Evolutionary conservation across 1,140 invertebrate genomes (phyloP).

Genomic region (Yoshiicerus persimilis): DNA sequence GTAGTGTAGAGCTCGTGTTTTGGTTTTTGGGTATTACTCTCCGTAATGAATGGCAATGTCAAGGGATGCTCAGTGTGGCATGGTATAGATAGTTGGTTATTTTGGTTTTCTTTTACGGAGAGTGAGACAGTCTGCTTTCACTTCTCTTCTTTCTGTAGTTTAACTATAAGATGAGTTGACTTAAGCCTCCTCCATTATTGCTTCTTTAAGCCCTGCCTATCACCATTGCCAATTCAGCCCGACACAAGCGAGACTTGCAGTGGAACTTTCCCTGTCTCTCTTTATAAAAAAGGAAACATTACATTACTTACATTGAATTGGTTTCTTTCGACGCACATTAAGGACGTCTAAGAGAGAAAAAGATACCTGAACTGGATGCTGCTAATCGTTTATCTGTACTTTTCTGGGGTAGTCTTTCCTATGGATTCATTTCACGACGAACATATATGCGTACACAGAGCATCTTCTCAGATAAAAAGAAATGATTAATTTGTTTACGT

Average conservation of each 20-base stretch:
- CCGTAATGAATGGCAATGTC: background rate
- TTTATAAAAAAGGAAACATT: constrained; percentile 5
- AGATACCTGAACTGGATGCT: background rate
- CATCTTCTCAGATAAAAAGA: background rate
- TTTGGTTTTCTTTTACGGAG: background rate
- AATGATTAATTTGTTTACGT: constrained; percentile 35
- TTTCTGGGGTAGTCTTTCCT: background rate
- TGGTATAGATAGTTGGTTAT: background rate
- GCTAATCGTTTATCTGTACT: background rate
- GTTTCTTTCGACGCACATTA: background rate
- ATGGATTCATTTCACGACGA: background rate
- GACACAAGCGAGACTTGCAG: background rate
- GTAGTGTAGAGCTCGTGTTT: background rate
- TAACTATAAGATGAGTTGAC: background rate
- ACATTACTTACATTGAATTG: background rate
- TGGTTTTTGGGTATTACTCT: background rate
- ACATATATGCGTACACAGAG: background rate
- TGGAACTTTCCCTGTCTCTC: background rate
- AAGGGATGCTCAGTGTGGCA: background rate
- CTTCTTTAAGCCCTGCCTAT: background rate
- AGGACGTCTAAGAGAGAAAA: background rate
- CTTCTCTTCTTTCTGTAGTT: background rate
- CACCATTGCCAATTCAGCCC: background rate
- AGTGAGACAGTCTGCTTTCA: background rate
- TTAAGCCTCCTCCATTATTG: constrained; percentile 4